Evolutionary conservation across 2,113 vertebrate genomes (phyloP).

Genomic region (Semicossyphus pulcher): DNA sequence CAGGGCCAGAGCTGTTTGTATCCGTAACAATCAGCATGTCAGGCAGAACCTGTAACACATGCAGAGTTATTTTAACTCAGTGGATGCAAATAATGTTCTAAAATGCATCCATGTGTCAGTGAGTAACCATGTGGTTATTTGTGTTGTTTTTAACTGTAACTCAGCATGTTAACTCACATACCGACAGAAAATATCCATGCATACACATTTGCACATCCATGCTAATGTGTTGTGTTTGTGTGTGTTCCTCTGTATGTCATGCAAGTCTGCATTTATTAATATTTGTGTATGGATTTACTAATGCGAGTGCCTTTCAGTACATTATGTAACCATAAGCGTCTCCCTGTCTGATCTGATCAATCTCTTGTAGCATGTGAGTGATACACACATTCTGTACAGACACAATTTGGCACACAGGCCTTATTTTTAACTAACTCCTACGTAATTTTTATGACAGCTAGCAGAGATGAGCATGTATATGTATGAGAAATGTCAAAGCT

Average conservation of each 20-base stretch:
- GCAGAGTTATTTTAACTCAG: conserved; percentile 24
- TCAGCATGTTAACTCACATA: conserved; percentile 1
- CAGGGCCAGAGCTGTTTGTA: conserved; percentile 11
- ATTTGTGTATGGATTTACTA: conserved; percentile 46
- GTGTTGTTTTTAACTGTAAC: background rate
- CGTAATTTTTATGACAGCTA: background rate
- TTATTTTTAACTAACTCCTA: background rate
- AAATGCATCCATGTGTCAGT: background rate
- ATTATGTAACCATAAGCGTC: conserved; percentile 50
- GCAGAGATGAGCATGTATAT: background rate
- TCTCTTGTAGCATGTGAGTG: conserved; percentile 12
- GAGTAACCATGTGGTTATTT: background rate
- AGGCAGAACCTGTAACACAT: conserved; percentile 13
- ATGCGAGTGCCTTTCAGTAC: conserved; percentile 14
- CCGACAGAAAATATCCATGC: background rate
- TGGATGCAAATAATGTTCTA: conserved; percentile 23
- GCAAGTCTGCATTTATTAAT: conserved; percentile 45
- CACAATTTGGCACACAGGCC: background rate
- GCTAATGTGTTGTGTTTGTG: background rate
- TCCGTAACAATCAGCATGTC: conserved; percentile 30
- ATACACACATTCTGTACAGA: background rate
- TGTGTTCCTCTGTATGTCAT: background rate
- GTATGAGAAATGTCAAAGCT: background rate
- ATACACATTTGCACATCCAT: background rate
- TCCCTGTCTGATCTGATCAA: conserved; percentile 37